These are phyloP conservation scores for Drosophila biarmipes DNA, from an alignment of 1,140 invertebrate species.

Conservation along the genomic window DNA sequence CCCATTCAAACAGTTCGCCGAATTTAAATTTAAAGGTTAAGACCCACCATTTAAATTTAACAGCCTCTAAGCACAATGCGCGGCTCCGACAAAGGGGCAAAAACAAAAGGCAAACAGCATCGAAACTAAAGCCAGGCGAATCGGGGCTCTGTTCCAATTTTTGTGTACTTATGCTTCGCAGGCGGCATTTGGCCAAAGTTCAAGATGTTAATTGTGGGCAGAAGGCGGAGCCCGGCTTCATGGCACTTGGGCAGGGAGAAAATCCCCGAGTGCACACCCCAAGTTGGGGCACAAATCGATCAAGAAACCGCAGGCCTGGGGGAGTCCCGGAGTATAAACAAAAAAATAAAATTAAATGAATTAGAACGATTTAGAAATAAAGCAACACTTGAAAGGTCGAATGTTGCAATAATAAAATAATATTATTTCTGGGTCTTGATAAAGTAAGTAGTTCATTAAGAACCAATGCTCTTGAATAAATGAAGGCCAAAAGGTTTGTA, in stretches of 20 bases:
- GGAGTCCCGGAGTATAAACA: no score
- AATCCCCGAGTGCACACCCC: constrained; percentile 1
- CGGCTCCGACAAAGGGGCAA: constrained; percentile 33
- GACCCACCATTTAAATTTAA: constrained; percentile 72
- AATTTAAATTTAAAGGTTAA: constrained; percentile 81
- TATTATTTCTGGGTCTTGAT: background rate
- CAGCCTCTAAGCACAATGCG: constrained; percentile 49
- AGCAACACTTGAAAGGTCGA: background rate
- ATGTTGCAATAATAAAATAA: background rate
- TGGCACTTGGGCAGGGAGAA: constrained; percentile 15
- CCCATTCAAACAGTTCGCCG: constrained; percentile 51
- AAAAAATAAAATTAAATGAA: no score
- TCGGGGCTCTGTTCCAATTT: constrained; percentile 70
- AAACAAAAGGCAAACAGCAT: constrained; percentile 5
- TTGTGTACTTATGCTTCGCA: constrained; percentile 40
- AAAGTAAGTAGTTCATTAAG: background rate
- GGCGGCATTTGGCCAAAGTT: constrained; percentile 56
- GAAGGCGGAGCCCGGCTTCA: constrained; percentile 35
- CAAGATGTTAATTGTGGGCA: constrained; percentile 54
- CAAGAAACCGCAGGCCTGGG: constrained; percentile 12
- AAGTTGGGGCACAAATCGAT: background rate
- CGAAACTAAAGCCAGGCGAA: constrained; percentile 42
- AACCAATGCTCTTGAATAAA: background rate
- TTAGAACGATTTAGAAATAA: background rate
- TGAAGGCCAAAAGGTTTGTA: background rate